A percentile compares a stretch with the other conserved stretches of the same genome.
phyloP scores from a whole-genome alignment of 1,140 invertebrate genomes.

The Apis cerana region DNA sequence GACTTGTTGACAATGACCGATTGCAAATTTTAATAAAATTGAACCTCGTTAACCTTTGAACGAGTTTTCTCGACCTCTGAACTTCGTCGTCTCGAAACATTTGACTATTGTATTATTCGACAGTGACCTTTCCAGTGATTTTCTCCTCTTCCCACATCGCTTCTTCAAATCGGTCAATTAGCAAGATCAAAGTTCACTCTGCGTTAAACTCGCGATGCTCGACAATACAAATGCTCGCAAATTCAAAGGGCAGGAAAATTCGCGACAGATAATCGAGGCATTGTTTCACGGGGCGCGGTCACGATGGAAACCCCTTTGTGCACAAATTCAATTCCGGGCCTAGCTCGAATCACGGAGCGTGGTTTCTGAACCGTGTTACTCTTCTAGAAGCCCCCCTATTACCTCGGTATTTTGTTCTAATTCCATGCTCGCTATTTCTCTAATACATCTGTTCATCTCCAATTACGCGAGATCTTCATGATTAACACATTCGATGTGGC shows the following conservation, averaged over 20 bases:
- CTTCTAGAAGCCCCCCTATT: too few relatives aligned
- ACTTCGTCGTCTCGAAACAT: too few relatives aligned
- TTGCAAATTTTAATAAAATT: too few relatives aligned
- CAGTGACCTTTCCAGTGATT: not conserved
- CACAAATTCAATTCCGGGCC: not conserved
- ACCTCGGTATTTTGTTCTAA: too few relatives aligned
- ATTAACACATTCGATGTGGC: too few relatives aligned
- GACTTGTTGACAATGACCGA: too few relatives aligned
- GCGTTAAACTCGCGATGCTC: not conserved
- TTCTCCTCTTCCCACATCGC: not conserved
- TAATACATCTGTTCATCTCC: too few relatives aligned
- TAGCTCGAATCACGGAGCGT: not conserved
- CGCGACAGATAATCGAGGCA: conserved; percentile 51
- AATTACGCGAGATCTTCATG: too few relatives aligned
- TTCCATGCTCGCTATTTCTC: too few relatives aligned
- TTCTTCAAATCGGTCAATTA: not conserved
- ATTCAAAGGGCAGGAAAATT: conserved; percentile 41
- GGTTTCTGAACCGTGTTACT: not conserved
- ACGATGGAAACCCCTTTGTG: conserved; percentile 42
- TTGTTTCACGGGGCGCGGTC: conserved; percentile 45
- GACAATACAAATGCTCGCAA: not conserved
- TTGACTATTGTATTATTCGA: too few relatives aligned
- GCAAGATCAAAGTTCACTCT: not conserved
- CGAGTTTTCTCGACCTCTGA: too few relatives aligned
- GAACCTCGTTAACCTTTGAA: too few relatives aligned